These are phyloP conservation scores for Prorops nasuta DNA, from an alignment of 1,140 invertebrate species.

Conservation along the genomic window DNA sequence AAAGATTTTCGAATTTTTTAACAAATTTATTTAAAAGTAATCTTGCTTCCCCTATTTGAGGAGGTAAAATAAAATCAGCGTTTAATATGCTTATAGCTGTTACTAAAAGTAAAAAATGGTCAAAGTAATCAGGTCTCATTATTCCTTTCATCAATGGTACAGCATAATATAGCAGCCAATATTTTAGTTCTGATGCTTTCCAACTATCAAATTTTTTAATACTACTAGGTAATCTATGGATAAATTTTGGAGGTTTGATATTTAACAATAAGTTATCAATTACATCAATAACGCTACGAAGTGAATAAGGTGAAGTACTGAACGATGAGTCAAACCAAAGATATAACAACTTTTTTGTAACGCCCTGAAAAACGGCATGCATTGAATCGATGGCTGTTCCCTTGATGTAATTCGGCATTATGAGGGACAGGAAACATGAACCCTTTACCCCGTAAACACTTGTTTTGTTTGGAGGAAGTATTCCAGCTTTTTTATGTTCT, in stretches of 20 bases:
- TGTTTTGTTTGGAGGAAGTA: background rate
- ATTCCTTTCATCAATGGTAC: background rate
- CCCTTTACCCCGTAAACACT: slow-evolving; percentile 11
- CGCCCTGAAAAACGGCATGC: slow-evolving; percentile 19
- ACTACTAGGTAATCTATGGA: slow-evolving; percentile 22
- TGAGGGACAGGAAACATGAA: slow-evolving; percentile 2
- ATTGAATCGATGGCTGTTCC: slow-evolving; percentile 16
- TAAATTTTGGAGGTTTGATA: slow-evolving; percentile 25
- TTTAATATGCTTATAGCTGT: background rate
- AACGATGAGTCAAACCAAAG: slow-evolving; percentile 5
- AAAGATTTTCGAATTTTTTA: slow-evolving; percentile 5
- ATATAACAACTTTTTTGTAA: no score
- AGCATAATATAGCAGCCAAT: slow-evolving; percentile 3
- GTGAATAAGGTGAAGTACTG: background rate
- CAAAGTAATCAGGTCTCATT: slow-evolving; percentile 2
- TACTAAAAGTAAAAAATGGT: slow-evolving; percentile 3
- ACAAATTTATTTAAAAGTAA: slow-evolving; percentile 1
- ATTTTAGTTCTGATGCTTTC: slow-evolving; percentile 17
- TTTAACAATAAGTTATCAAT: no score
- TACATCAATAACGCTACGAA: slow-evolving; percentile 12
- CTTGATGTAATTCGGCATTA: slow-evolving; percentile 10
- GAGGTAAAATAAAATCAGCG: background rate
- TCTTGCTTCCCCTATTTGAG: background rate
- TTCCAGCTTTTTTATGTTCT: background rate
- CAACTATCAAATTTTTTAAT: slow-evolving; percentile 17